Evolutionary conservation across 2,888 invertebrate species (phyloP).

Genomic region (Cancer borealis): DNA sequence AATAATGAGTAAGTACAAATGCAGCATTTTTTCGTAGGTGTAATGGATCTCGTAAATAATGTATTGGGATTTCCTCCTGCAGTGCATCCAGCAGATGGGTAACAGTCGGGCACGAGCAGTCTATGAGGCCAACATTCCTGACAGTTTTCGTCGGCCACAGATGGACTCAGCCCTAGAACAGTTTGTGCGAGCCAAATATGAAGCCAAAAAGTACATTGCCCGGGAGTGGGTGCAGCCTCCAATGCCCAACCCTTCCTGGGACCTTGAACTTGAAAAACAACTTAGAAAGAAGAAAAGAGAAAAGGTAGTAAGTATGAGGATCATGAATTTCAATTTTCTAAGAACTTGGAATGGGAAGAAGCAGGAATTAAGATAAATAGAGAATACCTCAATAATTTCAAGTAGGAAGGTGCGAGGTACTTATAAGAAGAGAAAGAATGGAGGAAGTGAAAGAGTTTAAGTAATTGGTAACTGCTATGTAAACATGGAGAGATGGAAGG

Average conservation of each 20-base stretch:
- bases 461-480: not conserved
- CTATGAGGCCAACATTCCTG: slow-evolving; percentile 97
- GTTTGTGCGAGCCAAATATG: slow-evolving; percentile 98
- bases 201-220: slow-evolving; percentile 99
- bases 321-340: not conserved
- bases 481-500: no score
- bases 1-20: not conserved
- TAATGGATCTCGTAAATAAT: slow-evolving; percentile 65
- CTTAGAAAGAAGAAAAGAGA: slow-evolving; percentile 88
- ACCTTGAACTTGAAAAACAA: slow-evolving; percentile 92
- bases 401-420: no score
- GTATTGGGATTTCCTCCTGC: slow-evolving; percentile 81
- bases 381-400: no score
- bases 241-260: slow-evolving; percentile 88
- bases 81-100: slow-evolving; percentile 97
- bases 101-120: slow-evolving; percentile 97
- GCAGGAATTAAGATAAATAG: no score
- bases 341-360: not conserved
- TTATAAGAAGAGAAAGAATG: no score
- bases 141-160: slow-evolving; percentile 96
- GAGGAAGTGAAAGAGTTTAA: no score
- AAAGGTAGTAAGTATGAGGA: slow-evolving; percentile 78
- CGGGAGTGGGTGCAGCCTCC: slow-evolving; percentile 95
- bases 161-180: slow-evolving; percentile 95
- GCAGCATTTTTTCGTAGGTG: not conserved